Conservation (phyloP, 2,113 vertebrate genomes). For the Hystrix brachyura region DNA sequence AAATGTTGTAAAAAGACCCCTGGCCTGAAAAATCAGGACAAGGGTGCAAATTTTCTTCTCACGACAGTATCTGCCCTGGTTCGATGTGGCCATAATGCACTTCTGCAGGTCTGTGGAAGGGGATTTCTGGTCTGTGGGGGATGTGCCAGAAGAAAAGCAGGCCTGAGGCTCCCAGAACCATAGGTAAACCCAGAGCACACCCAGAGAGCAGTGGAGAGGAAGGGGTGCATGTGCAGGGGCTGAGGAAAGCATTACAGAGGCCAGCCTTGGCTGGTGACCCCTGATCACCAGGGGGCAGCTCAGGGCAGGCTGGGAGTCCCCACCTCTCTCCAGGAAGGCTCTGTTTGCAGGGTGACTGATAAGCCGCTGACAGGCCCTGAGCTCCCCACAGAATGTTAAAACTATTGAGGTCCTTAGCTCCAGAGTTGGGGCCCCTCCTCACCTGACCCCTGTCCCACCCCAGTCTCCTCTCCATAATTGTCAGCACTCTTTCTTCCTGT, state of each 20-base stretch:
- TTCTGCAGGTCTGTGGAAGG: background rate
- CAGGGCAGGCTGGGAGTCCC: background rate
- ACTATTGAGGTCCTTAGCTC: background rate
- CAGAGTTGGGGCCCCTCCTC: background rate
- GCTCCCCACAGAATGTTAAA: background rate
- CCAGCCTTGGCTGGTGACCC: background rate
- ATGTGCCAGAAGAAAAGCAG: background rate
- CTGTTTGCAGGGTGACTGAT: background rate
- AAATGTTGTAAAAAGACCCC: background rate
- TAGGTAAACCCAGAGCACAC: too few species aligned
- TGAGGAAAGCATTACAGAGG: background rate
- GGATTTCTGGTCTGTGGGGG: background rate
- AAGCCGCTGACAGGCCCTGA: background rate
- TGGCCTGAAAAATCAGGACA: background rate
- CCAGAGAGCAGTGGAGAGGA: background rate
- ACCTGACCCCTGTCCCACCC: background rate
- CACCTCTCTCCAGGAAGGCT: background rate
- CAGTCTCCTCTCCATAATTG: background rate
- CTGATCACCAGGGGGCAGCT: background rate
- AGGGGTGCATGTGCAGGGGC: background rate
- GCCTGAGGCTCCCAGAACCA: background rate
- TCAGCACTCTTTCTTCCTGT: background rate
- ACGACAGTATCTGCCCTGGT: background rate
- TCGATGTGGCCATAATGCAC: background rate
- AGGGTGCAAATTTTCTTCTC: too few species aligned